Conservation (phyloP, 2,888 invertebrate genomes). For the Unio pictorum region DNA sequence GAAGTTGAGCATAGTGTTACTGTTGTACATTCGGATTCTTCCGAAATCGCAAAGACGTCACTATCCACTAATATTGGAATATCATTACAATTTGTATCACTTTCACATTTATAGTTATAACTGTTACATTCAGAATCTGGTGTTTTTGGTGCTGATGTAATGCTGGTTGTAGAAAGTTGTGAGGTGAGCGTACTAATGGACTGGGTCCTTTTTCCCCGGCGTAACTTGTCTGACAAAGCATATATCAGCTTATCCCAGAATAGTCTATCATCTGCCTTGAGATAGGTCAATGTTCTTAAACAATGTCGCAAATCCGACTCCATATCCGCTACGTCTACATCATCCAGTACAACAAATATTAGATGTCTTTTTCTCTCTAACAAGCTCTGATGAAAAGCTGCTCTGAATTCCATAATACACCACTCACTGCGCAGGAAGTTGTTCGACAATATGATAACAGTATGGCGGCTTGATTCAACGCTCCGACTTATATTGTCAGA, state of each 20-base stretch:
- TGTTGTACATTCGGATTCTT: background rate
- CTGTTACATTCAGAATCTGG: too few species aligned
- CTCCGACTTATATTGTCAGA: slow-evolving; percentile 91
- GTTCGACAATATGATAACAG: slow-evolving; percentile 89
- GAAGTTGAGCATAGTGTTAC: background rate
- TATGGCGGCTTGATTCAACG: slow-evolving; percentile 87
- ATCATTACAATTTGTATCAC: background rate
- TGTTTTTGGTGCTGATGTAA: too few species aligned
- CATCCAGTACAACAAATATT: slow-evolving; percentile 87
- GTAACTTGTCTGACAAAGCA: slow-evolving; percentile 78
- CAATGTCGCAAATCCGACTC: slow-evolving; percentile 90
- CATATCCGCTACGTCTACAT: slow-evolving; percentile 85
- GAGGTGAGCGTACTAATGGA: too few species aligned
- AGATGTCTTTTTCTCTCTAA: slow-evolving; percentile 84
- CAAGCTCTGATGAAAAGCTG: slow-evolving; percentile 85
- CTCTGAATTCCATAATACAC: slow-evolving; percentile 91
- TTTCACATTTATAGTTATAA: background rate
- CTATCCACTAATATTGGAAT: background rate
- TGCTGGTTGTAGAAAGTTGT: too few species aligned
- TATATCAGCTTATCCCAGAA: slow-evolving; percentile 95
- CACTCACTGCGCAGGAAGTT: slow-evolving; percentile 93
- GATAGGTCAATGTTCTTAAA: slow-evolving; percentile 86
- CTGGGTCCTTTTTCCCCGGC: too few species aligned
- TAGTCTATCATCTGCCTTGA: slow-evolving; percentile 89
- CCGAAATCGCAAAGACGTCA: background rate